Conservation (phyloP, 2,888 invertebrate genomes). For the Sinotaia quadrata region DNA sequence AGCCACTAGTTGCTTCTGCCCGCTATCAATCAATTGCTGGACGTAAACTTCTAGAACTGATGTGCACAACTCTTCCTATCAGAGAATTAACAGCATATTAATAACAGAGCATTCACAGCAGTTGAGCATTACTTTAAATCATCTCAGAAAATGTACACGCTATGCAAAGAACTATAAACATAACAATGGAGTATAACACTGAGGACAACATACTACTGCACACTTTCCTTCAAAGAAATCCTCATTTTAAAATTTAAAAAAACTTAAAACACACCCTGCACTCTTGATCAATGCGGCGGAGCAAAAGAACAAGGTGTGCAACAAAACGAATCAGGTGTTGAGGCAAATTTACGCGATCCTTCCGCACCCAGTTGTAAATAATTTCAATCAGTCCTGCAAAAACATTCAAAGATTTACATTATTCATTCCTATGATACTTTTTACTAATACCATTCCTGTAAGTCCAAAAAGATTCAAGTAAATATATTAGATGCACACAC, state of each 20-base stretch:
- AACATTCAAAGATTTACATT: too few species aligned
- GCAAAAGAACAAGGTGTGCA: conserved; percentile 87
- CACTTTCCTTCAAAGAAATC: background rate
- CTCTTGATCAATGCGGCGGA: conserved; percentile 83
- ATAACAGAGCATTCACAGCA: background rate
- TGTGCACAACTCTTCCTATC: conserved; percentile 79
- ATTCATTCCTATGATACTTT: background rate
- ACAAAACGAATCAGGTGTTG: conserved; percentile 82
- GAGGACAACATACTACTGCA: background rate
- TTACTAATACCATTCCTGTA: background rate
- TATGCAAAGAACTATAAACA: background rate
- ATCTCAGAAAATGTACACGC: background rate
- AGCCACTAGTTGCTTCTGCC: conserved; percentile 85
- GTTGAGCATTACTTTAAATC: background rate
- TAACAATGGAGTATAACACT: background rate
- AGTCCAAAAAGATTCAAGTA: background rate
- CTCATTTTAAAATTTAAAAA: too few species aligned
- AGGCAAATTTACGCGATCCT: conserved; percentile 42
- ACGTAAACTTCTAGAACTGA: conserved; percentile 82
- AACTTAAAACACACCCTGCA: too few species aligned
- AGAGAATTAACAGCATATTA: background rate
- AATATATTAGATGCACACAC: too few species aligned
- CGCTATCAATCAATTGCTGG: conserved; percentile 82
- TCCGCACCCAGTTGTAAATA: conserved; percentile 74
- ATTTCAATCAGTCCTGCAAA: conserved; percentile 79